Evolutionary conservation across 92 coral and sea anemone species (phyloP).

Genomic region (Muricea muricata): DNA sequence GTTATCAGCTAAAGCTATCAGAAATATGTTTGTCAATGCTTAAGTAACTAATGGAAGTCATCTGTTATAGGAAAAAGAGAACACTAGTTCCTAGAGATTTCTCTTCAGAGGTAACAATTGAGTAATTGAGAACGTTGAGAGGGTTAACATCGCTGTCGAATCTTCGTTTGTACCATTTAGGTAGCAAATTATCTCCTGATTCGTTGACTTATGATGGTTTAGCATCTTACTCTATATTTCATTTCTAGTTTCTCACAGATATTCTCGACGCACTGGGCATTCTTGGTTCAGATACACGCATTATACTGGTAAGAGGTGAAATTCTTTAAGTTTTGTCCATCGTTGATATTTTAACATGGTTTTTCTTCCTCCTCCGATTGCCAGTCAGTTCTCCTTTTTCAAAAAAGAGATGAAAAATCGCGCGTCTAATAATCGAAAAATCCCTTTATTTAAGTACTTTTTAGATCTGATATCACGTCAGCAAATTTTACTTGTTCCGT

Average conservation of each 20-base stretch:
- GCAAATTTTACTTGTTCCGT: neutral
- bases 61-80: conserved; percentile 2
- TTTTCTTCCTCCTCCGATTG: too few relatives aligned
- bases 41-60: neutral
- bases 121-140: too few relatives aligned
- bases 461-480: conserved; percentile 23
- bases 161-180: too few relatives aligned
- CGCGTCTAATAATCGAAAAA: too few relatives aligned
- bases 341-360: too few relatives aligned
- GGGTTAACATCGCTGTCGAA: neutral
- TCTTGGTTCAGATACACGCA: conserved; percentile 12
- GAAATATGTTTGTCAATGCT: neutral
- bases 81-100: conserved; percentile 6
- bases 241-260: conserved; percentile 19
- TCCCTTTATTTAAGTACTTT: conserved; percentile 1
- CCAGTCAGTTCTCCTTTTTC: too few relatives aligned
- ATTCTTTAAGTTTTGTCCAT: neutral
- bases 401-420: too few relatives aligned
- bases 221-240: neutral
- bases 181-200: too few relatives aligned
- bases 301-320: neutral
- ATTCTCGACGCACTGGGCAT: conserved; percentile 23
- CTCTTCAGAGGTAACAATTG: conserved; percentile 13
- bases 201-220: too few relatives aligned
- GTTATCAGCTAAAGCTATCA: neutral